Evolutionary conservation across 2,113 vertebrate genomes (phyloP).

Genomic region (Bettongia penicillata): DNA sequence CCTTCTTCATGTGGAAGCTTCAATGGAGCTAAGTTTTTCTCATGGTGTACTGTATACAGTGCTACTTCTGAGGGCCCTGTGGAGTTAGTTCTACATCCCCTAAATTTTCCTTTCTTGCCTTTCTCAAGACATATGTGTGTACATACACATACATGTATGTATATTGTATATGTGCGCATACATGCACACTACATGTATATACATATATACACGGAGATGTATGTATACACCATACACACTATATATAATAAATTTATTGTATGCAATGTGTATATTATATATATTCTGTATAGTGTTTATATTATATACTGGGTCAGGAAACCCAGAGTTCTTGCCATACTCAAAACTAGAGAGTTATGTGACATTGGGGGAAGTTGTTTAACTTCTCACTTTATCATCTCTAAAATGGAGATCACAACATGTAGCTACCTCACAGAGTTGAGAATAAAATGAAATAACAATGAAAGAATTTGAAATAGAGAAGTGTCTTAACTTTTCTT

Average conservation of each 20-base stretch:
- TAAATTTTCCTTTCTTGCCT: background rate
- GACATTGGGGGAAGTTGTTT: background rate
- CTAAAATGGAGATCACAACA: background rate
- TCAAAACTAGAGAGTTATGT: background rate
- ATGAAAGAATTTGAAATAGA: no score
- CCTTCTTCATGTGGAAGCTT: background rate
- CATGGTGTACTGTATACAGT: background rate
- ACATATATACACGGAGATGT: no score
- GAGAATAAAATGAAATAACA: no score
- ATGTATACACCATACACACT: no score
- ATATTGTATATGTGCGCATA: no score
- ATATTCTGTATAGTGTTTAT: no score
- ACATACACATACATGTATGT: no score
- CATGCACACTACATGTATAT: no score
- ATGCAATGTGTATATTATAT: no score
- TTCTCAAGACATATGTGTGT: slow-evolving; percentile 34
- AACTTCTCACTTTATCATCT: background rate
- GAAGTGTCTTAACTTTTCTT: background rate
- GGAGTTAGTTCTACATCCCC: background rate
- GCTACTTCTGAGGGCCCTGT: background rate
- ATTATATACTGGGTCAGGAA: background rate
- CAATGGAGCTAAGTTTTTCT: background rate
- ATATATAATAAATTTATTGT: no score
- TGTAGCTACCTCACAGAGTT: no score
- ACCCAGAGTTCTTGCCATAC: background rate